Percentiles rank a stretch among this genome's conserved stretches.
Evolutionary conservation across 2,113 vertebrate genomes (phyloP).

Genomic region (Hippocampus mohnikei): DNA sequence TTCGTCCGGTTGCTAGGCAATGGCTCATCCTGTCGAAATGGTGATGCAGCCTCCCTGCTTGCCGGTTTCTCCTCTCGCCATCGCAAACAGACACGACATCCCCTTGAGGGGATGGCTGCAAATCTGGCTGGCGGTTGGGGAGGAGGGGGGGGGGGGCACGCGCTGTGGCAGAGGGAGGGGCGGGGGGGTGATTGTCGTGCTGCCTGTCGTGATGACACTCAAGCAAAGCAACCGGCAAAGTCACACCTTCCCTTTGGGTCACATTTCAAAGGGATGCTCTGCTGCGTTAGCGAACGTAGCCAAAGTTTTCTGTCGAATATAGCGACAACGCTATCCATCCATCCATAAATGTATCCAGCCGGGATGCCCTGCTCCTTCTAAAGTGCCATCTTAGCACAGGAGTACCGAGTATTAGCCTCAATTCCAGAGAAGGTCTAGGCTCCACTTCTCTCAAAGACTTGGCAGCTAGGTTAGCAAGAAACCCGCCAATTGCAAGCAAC

Average conservation of each 20-base stretch:
- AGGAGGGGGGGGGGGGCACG: constrained; percentile 1
- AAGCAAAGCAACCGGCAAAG: constrained; percentile 10
- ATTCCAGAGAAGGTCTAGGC: background rate
- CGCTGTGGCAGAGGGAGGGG: too few species aligned
- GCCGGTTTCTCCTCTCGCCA: constrained; percentile 32
- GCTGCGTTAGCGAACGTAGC: background rate
- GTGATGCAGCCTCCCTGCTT: constrained; percentile 49
- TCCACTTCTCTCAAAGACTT: background rate
- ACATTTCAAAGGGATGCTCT: background rate
- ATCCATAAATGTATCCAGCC: too few species aligned
- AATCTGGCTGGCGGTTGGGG: constrained; percentile 14
- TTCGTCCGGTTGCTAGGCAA: constrained; percentile 74
- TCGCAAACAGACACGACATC: constrained; percentile 36
- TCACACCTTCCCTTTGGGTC: background rate
- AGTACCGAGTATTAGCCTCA: background rate
- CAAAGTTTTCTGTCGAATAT: background rate
- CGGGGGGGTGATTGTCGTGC: constrained; percentile 11
- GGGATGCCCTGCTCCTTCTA: background rate
- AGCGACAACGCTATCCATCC: background rate
- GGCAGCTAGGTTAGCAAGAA: too few species aligned
- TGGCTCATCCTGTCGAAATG: constrained; percentile 58
- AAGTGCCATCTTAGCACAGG: background rate
- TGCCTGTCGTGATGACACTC: constrained; percentile 17
- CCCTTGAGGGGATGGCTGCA: constrained; percentile 24
- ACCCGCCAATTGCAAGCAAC: too few species aligned